Evolutionary conservation across 30 jellyfish, hydroid and myxozoan genomes (phyloP), one percentile per base, ranked within the genome.

Genomic region (Hydractinia symbiolongicarpus): DNA sequence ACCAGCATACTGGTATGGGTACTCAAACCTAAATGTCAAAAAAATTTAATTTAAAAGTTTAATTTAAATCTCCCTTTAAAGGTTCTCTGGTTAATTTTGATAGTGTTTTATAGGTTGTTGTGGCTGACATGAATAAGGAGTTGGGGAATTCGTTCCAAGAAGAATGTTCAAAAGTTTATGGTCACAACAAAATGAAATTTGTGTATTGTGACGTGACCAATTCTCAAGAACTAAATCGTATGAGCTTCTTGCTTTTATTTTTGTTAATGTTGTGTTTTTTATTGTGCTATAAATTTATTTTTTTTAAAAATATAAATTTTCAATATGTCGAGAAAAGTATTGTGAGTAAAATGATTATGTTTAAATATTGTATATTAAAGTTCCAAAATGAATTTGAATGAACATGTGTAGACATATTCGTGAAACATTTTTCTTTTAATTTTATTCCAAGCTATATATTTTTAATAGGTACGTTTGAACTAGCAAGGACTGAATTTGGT

Each of bases 191-290:
- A 66, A 81, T 68, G 5, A 66, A 76, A 55, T 87, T 73, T 68
- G 50, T 82, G 52, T 87, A 87, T 6, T 87, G 95, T 81, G 95
- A 87, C 61, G 95, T 87, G 49, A 87, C 95, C 4, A 76, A 87
- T 70, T 11, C 72, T 44, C 44, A 49, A 52, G 81, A 76, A 21
- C 71, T 87, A 6, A 82, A 81, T 60, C 86, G 95, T 87, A 74
- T 15, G 9, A 15, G 9, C 52, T 5, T 76, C 73, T n/a, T n/a
- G 15, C 20, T 56, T 53, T 5, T 30, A 60, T 73, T 8, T 4
- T 66, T 10, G 11, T 20, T 50, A 1, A 81, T 1, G 69, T 58
- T 58, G 69, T 11, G 17, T 58, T 58, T 16, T 58, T 58, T 16
- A 58, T 13, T 58, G 19, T 58, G 17, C 15, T 0, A 11, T 11